Evolutionary conservation across 2,797 vertebrate species (phyloP), one percentile per base, ranked within the genome.

Genomic region (Ispidina lecontei): DNA sequence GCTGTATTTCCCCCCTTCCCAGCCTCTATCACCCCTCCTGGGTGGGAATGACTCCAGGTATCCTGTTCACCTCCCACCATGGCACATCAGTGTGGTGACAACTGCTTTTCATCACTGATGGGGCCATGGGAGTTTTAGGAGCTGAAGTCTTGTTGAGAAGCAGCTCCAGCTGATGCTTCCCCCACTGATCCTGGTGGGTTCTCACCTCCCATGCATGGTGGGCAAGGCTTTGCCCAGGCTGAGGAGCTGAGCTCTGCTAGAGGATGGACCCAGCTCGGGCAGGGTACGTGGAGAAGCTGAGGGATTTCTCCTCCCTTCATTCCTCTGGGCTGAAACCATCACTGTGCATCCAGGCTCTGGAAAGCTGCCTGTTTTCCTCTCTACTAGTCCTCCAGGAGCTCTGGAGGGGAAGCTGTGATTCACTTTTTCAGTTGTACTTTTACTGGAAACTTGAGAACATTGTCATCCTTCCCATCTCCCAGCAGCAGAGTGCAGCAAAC

Each of bases 371-470:
- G 35, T 29, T 93, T 94, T 93, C 85, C 93, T 68, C 60, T 87
- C 52, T 37, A 15, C 46, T 44, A 67, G 47, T 51, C 70, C 82
- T 92, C 1, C 1, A 88, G 83, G 49, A 86, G 73, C 73, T 87
- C 39, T 19, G 26, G 65, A 94, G 55, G 76, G 87, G 90, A 96
- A 95, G 83, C 49, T 90, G 86, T 96, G 92, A 96, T 95, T 95
- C 93, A 96, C 78, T 89, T 91, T 85, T 85, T 73, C 91, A 95
- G 81, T 84, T 84, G 74, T 76, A 71, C 82, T 77, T 70, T 91
- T 64, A 84, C 84, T 94, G 95, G 89, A 95, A 97, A 96, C 47
- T 65, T 46, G 64, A 93, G 82, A 88, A 39, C 71, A 52, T 12
- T 89, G 84, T 89, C 94, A 94, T 54, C 63, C 37, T 76, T 92